A percentile compares a stretch with the other conserved stretches of the same genome.
Conservation (phyloP, 2,113 vertebrate genomes). For the Vulpes vulpes region DNA sequence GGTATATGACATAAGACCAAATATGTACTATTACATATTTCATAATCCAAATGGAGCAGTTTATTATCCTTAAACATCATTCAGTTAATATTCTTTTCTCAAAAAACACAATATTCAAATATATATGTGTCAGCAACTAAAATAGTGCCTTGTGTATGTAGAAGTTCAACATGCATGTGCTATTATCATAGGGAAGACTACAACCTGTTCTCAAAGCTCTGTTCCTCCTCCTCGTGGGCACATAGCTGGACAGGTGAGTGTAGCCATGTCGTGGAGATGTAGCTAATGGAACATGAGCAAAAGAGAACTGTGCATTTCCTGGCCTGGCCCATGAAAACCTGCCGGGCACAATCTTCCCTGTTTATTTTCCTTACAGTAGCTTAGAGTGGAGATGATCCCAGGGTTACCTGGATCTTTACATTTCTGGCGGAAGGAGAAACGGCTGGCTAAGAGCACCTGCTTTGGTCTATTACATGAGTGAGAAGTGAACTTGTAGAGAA, state of each 20-base stretch:
- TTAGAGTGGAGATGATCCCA: neutral
- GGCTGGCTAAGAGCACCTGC: neutral
- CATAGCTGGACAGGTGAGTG: fast-evolving
- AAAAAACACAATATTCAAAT: neutral
- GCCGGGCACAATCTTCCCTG: fast-evolving
- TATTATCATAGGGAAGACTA: neutral
- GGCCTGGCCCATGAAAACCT: neutral
- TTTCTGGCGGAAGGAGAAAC: neutral
- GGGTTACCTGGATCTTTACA: neutral
- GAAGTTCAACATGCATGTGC: neutral
- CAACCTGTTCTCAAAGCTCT: neutral
- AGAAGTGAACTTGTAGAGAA: neutral
- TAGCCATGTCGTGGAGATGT: neutral
- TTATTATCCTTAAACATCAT: neutral
- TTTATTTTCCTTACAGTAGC: neutral
- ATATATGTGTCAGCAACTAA: neutral
- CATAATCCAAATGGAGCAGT: neutral
- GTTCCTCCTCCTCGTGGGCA: neutral
- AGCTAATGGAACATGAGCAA: neutral
- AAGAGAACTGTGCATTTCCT: neutral
- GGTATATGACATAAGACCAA: neutral
- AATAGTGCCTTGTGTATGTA: neutral
- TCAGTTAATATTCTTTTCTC: neutral
- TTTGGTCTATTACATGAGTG: neutral
- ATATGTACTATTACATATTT: neutral